Base-by-base conservation (phyloP, 2,797 vertebrate genomes). In the Pelobates cultripes region DNA sequence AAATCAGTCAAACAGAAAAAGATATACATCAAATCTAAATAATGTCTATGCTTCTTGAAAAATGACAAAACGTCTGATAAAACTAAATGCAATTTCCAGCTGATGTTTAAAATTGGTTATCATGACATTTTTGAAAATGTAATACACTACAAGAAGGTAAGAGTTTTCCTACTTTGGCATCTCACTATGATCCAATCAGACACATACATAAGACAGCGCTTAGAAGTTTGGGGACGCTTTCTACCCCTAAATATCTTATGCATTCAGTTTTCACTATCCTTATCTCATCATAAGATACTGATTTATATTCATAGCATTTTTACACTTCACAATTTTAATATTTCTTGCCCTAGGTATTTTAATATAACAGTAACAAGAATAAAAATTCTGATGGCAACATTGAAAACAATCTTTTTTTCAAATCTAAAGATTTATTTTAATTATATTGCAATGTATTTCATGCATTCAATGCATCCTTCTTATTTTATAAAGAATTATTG, bases 271-370 rank as follows among this genome's bases (percentile, higher is more conserved):
- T 66, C 73, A 79, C 82, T 45, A 75, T 42, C 60, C 74, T 84
- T 84, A 84, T 84, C 82, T 79, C 77, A 79, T 79, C 77, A 79
- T 73, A 79, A 79, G 67, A 79, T 84, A 75, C 82, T 84, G 77
- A 84, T 84, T 84, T 84, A 84, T 84, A 84, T 84, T 84, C 82
- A 84, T 84, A 75, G 82, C 82, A 84, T 84, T 84, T 83, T 84
- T 79, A 84, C 77, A 84, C 77, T 84, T 79, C 53, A 83, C 81
- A 83, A 75, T 83, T 83, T 83, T 79, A 78, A 83, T 83, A 79
- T 83, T 83, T 83, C 77, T 75, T 79, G 82, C 77, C 73, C 75
- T 67, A 53, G 72, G 82, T 72, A 75, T 75, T 83, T 78, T 79
- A 79, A 79, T 75, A 79, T 79, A 79, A 47, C 43, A 75, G 57